A percentile compares a stretch with the other conserved stretches of the same genome.
These are phyloP conservation scores for Tympanuchus pallidicinctus DNA, from an alignment of 2,113 vertebrate genomes.

Conservation along the genomic window DNA sequence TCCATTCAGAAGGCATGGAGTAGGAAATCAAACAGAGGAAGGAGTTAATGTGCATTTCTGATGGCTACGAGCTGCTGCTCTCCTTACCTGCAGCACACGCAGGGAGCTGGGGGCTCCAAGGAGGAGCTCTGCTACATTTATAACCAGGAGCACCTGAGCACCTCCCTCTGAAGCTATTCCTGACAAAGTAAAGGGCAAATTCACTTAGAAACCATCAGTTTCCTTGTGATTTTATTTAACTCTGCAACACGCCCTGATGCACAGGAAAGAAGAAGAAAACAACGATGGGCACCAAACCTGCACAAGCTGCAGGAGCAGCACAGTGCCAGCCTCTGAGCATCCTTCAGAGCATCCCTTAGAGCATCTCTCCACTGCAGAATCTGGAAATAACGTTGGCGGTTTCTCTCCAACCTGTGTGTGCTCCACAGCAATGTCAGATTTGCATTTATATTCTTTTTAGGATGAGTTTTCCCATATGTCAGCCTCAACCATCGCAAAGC, in stretches of 20 bases:
- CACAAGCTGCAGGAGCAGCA: not conserved
- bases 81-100: fast-evolving
- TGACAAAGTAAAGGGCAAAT: not conserved
- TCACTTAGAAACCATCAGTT: not conserved
- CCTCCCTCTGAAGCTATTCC: fast-evolving
- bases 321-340: fast-evolving
- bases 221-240: not conserved
- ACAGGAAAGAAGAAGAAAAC: not conserved
- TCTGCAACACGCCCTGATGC: not conserved
- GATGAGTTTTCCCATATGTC: fast-evolving
- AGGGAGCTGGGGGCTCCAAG: fast-evolving
- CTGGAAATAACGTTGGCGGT: not conserved
- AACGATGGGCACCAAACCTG: not conserved
- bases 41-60: not conserved
- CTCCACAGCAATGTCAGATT: fast-evolving
- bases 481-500: not conserved
- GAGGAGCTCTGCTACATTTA: not conserved
- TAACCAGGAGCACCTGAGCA: not conserved
- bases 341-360: not conserved
- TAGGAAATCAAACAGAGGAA: fast-evolving
- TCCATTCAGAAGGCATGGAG: not conserved
- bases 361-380: not conserved
- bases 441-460: too few species aligned
- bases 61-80: fast-evolving
- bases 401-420: not conserved